A percentile compares a stretch with the other conserved stretches of the same genome.
phyloP scores from a whole-genome alignment of 2,888 invertebrate genomes.

The Cataglyphis albicans region DNA sequence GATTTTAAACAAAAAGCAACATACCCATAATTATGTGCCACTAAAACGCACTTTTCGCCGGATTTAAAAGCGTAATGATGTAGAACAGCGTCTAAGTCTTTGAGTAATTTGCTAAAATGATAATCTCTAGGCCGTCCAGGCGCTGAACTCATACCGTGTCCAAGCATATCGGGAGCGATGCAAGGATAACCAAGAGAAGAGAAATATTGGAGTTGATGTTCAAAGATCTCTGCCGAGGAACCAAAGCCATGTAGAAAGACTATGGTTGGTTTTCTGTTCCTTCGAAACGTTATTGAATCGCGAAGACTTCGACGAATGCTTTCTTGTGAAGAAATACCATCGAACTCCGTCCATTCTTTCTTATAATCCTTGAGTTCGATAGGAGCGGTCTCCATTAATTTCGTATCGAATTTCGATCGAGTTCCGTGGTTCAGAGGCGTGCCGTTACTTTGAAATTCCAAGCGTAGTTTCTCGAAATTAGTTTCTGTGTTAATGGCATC shows the following conservation, averaged over 20 bases:
- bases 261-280: constrained; percentile 86
- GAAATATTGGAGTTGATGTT: constrained; percentile 88
- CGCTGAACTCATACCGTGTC: constrained; percentile 90
- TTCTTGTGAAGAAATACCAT: constrained; percentile 46
- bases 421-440: constrained; percentile 73
- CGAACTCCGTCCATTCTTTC: constrained; percentile 70
- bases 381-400: constrained; percentile 34
- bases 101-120: constrained; percentile 88
- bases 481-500: constrained; percentile 67
- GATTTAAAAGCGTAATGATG: constrained; percentile 88
- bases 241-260: constrained; percentile 91
- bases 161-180: constrained; percentile 89
- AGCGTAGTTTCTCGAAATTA: constrained; percentile 77
- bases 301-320: constrained; percentile 49
- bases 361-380: constrained; percentile 76
- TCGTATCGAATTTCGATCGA: constrained; percentile 72
- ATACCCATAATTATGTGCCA: constrained; percentile 91
- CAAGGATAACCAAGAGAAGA: constrained; percentile 88
- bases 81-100: constrained; percentile 88
- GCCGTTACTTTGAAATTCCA: constrained; percentile 72
- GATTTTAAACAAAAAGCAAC: background rate
- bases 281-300: constrained; percentile 76
- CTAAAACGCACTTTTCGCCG: constrained; percentile 88
- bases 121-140: constrained; percentile 88
- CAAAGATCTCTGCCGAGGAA: constrained; percentile 89